These are phyloP conservation scores for Hydropotes inermis DNA, from an alignment of 2,113 vertebrate species.

Conservation along the genomic window DNA sequence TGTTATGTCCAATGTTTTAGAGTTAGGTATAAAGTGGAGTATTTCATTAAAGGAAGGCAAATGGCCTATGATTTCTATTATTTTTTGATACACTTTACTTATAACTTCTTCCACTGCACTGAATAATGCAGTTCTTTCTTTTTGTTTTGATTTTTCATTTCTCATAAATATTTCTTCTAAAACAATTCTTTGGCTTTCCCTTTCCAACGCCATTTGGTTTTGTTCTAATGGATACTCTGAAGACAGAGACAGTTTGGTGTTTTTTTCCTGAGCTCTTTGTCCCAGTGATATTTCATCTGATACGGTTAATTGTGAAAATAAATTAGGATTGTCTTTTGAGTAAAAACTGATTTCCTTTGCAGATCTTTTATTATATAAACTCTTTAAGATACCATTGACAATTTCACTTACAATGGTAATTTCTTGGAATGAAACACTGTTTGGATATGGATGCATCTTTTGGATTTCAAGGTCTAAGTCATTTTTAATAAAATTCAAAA, in stretches of 20 bases:
- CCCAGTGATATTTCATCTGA: background rate
- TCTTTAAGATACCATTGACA: slow-evolving; percentile 48
- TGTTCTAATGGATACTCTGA: background rate
- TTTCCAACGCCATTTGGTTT: background rate
- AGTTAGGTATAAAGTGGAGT: background rate
- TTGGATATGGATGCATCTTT: slow-evolving; percentile 20
- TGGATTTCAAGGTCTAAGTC: slow-evolving; percentile 64
- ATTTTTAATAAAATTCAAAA: slow-evolving; percentile 69
- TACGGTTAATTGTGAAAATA: background rate
- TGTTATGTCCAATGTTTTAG: background rate
- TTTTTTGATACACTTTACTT: slow-evolving; percentile 22
- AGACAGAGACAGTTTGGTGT: background rate
- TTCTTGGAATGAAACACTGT: slow-evolving; percentile 42
- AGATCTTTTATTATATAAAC: slow-evolving; percentile 40
- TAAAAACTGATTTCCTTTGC: background rate
- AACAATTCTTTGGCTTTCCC: slow-evolving; percentile 32
- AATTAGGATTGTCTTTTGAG: background rate
- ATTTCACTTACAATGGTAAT: slow-evolving; percentile 48
- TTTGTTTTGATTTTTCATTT: slow-evolving; percentile 25
- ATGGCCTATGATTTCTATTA: background rate
- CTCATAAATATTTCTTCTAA: slow-evolving; percentile 69
- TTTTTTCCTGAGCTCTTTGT: background rate
- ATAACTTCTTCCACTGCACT: slow-evolving; percentile 36
- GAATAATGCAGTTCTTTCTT: slow-evolving; percentile 8
- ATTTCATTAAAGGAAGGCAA: slow-evolving; percentile 35